phyloP scores from a whole-genome alignment of 2,888 invertebrate genomes.

The Nomada fucata region DNA sequence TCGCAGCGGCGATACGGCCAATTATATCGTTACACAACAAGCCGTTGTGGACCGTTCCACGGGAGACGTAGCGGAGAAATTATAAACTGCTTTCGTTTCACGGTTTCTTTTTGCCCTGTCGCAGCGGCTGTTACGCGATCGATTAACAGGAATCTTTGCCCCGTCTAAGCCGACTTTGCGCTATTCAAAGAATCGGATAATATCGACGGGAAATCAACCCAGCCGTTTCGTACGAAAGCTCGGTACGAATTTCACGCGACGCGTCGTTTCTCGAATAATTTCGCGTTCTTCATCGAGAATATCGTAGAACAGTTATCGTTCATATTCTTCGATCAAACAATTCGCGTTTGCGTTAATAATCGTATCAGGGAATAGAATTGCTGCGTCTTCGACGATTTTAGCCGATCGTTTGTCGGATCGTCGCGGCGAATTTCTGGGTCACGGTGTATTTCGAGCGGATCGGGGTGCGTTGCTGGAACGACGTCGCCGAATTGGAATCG shows the following conservation, averaged over 20 bases:
- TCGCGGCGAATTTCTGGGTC: background rate
- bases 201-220: too few species aligned
- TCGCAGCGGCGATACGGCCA: slow-evolving; percentile 6
- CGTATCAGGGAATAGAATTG: too few species aligned
- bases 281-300: too few species aligned
- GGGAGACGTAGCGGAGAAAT: background rate
- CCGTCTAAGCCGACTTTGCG: background rate
- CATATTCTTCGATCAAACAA: too few species aligned
- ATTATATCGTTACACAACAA: slow-evolving; percentile 25
- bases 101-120: background rate
- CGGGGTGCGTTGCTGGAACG: background rate
- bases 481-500: background rate
- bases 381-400: too few species aligned
- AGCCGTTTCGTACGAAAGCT: too few species aligned
- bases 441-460: too few species aligned
- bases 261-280: too few species aligned
- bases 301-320: too few species aligned
- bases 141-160: background rate
- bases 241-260: too few species aligned
- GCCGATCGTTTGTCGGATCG: too few species aligned
- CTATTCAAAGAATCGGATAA: background rate
- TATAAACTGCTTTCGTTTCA: background rate
- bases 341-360: too few species aligned
- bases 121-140: background rate
- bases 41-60: background rate